Base-by-base conservation (phyloP, 2,113 vertebrate species). In the Sinocyclocheilus grahami region DNA sequence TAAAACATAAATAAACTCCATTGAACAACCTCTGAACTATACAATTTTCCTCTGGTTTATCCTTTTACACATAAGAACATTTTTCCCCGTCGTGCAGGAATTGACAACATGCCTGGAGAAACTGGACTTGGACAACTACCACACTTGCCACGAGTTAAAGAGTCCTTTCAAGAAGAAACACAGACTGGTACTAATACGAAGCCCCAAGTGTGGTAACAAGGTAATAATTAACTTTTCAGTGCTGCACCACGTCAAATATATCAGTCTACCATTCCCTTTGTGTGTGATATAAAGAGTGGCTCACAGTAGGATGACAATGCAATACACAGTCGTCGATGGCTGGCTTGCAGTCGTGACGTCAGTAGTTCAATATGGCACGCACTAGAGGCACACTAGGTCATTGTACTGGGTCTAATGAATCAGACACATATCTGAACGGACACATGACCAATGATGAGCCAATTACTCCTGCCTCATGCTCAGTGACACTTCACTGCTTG, bases 91-190 rank as follows among this genome's bases (percentile, higher is more conserved):
- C 86, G 78, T 91, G 27, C 90, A 99, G 98, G 96, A 97, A 1
- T 94, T 97, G 84, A 93, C 97, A 91, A 98, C 95, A 85, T 97
- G 96, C 89, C 86, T 97, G 62, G 97, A 99, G 92, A 97, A 95
- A 0, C 88, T 98, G 86, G 96, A 98, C 88, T 94, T 99, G 91
- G 96, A 96, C 82, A 97, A 96, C 93, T 99, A 97, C 22, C 97
- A 99, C 33, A 95, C 94, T 76, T 99, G 98, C 90, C 97, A 97
- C 72, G 98, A 99, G 81, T 86, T 98, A 77, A 97, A 96, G 62
- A 96, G 95, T 0, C 89, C 96, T 3, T 95, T 98, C 11, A 97
- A 94, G 77, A 96, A 93, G 93, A 99, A 96, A 90, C 96, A 97
- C 89, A 95, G 97, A 84, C 96, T 99, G 91, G 94, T 97, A 88